Evolutionary conservation across 2,888 invertebrate genomes (phyloP).

Genomic region (Leptinotarsa rubiginosa): DNA sequence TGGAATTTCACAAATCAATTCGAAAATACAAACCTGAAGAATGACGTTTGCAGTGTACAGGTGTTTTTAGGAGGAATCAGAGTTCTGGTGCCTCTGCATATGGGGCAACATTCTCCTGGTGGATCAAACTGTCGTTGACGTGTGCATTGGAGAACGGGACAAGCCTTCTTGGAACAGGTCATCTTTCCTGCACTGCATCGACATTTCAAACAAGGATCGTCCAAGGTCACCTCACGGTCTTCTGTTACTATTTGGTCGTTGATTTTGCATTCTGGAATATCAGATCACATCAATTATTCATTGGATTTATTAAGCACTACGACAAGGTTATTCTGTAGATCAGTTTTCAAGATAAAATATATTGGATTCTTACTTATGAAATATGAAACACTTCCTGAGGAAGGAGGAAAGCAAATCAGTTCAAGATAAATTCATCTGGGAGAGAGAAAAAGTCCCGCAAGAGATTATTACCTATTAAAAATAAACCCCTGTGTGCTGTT

Average conservation of each 20-base stretch:
- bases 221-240: conserved; percentile 80
- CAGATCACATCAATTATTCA: not conserved
- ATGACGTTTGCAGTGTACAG: conserved; percentile 69
- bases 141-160: conserved; percentile 90
- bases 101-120: conserved; percentile 83
- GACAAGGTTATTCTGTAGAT: no score
- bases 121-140: conserved; percentile 75
- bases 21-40: conserved; percentile 45
- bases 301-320: not conserved
- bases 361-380: no score
- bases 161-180: conserved; percentile 86
- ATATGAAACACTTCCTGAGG: no score
- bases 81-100: conserved; percentile 67
- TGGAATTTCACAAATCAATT: not conserved
- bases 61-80: conserved; percentile 61
- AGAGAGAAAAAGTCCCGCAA: no score
- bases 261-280: conserved; percentile 68
- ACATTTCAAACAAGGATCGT: conserved; percentile 89
- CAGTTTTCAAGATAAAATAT: no score
- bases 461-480: no score
- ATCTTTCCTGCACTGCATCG: conserved; percentile 78
- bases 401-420: no score
- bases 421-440: no score
- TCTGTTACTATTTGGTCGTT: conserved; percentile 86
- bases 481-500: no score